phyloP scores from a whole-genome alignment of 2,888 invertebrate genomes.

The Ischnus inquisitorius region DNA sequence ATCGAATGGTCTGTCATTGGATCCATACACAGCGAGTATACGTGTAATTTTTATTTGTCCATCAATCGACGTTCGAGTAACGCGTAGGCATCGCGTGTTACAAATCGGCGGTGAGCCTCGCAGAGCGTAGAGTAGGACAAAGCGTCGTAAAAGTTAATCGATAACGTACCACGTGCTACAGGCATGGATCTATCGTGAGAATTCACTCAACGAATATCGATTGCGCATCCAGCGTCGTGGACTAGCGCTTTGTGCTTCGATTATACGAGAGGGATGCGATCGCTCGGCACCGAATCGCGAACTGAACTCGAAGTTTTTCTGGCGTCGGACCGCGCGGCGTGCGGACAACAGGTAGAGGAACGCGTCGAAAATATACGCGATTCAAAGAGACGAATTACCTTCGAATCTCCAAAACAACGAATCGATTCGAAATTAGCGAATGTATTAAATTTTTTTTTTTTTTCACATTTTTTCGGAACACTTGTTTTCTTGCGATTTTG shows the following conservation, averaged over 20 bases:
- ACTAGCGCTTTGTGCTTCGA: not conserved
- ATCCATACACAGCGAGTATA: constrained; percentile 1
- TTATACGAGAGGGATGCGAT: not conserved
- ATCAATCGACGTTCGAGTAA: not conserved
- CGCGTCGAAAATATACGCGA: too few species aligned
- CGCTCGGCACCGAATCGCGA: not conserved
- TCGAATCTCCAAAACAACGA: too few species aligned
- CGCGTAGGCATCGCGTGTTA: not conserved
- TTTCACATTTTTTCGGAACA: too few species aligned
- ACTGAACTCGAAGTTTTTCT: not conserved
- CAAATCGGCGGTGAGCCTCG: not conserved
- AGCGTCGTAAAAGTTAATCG: not conserved
- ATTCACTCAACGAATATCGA: not conserved
- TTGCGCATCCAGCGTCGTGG: not conserved
- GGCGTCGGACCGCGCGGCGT: too few species aligned
- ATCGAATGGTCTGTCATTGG: not conserved
- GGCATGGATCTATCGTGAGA: not conserved
- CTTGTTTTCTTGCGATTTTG: too few species aligned
- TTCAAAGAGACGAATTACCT: too few species aligned
- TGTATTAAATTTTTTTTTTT: too few species aligned
- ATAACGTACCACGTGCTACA: not conserved
- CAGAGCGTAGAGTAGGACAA: not conserved
- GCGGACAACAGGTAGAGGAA: too few species aligned
- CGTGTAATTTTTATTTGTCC: constrained; percentile 22
- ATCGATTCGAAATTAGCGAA: too few species aligned